Percentiles rank a stretch among this genome's conserved stretches.
These are phyloP conservation scores for Chironomus tentans DNA, from an alignment of 2,888 invertebrate species.

Conservation along the genomic window DNA sequence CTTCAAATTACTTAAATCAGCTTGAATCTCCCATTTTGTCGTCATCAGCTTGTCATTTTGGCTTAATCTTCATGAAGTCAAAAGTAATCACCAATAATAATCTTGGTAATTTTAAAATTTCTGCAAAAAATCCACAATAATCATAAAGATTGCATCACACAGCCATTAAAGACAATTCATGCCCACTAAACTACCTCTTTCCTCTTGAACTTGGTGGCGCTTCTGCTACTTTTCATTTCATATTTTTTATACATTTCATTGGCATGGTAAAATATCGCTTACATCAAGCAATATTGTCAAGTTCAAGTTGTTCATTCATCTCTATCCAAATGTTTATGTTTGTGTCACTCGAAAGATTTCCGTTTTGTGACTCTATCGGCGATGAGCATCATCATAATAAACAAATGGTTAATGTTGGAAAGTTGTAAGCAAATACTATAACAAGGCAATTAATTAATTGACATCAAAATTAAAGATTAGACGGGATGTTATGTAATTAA, in stretches of 20 bases:
- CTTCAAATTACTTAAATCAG: too few relatives aligned
- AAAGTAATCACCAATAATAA: too few relatives aligned
- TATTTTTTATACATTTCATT: not conserved
- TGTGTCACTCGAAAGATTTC: too few relatives aligned
- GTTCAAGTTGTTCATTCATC: slow-evolving; percentile 19
- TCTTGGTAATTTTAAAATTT: too few relatives aligned
- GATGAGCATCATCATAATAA: not conserved
- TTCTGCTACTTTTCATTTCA: not conserved
- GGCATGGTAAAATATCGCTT: not conserved
- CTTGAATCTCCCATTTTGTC: too few relatives aligned
- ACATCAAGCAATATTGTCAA: not conserved
- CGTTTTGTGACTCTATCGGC: too few relatives aligned
- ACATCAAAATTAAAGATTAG: not conserved
- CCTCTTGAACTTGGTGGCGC: not conserved
- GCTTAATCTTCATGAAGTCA: too few relatives aligned
- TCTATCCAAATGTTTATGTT: not conserved
- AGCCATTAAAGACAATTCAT: too few relatives aligned
- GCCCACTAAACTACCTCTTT: too few relatives aligned
- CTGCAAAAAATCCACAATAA: too few relatives aligned
- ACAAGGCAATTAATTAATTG: slow-evolving; percentile 4
- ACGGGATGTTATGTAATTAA: not conserved
- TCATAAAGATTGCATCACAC: too few relatives aligned
- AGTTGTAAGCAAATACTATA: not conserved
- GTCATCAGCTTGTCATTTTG: too few relatives aligned
- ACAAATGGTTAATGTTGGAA: not conserved